Evolutionary conservation across 1,140 invertebrate genomes (phyloP), one percentile per base, ranked within the genome.

Genomic region (Steinernema khuongi): DNA sequence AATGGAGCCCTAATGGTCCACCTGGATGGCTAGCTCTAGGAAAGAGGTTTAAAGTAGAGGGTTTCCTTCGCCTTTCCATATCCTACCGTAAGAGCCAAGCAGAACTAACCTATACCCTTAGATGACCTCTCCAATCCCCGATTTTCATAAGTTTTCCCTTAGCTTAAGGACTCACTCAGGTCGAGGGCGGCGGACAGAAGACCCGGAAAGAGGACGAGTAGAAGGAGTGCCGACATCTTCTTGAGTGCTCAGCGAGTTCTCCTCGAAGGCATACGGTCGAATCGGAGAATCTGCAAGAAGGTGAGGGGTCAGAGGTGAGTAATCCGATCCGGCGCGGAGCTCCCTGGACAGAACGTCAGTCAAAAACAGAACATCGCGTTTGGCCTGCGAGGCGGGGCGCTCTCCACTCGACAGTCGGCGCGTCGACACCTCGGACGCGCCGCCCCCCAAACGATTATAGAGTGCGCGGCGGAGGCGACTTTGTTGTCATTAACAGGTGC

Each of bases 381-480:
- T 26, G 14, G 50, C 11, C 14, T 2, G 50, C 50, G 50, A 41
- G 7, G 36, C 36, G 36, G 36, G 36, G 36, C 36, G 50, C 11
- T 7, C 50, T 7, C 14, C 50, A 60, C 14, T 60, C 50, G 50
- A 60, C 50, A 60, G 50, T 60, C 50, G 50, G 50, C 50, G 50
- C 50, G 50, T 60, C 50, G 50, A 60, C 50, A 60, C 50, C 50
- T 60, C 50, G 50, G 19, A 4, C 2, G 11, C 50, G 50, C 50
- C 50, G 11, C 50, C 50, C 50, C 50, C 50, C 2, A 60, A 60
- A 22, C 50, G 50, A 26, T 60, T 60, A 60, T n/a, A 22, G 50
- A 60, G 50, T 60, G 50, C 50, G 50, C 50, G 50, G 26, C 7
- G 36, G n/a, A n/a, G 36, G 36, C 36, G 36, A 41, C 36, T 41